Evolutionary conservation across 1,140 invertebrate genomes (phyloP), one percentile per base, ranked within the genome.

Genomic region (Reticulitermes speratus): DNA sequence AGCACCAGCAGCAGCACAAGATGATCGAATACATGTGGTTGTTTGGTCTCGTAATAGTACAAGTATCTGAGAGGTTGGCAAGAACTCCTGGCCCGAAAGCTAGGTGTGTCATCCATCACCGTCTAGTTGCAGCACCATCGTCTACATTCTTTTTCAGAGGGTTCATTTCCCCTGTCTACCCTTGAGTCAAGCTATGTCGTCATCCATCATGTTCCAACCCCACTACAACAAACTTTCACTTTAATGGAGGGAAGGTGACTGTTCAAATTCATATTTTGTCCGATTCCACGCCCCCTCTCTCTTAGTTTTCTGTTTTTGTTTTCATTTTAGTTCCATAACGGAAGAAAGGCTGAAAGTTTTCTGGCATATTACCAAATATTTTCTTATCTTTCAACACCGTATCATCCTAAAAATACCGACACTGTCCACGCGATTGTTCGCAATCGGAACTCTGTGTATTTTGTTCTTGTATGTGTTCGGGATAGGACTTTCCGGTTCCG

Each of bases 201-300:
- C 65, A 75, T 75, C 65, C 65, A 75, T 75, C 65, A 75, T 30
- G 65, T 25, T 75, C 9, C 65, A 75, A 75, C 65, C 65, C 65
- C 65, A n/a, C 65, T n/a, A 75, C 65, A 75, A 75, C 65, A 75
- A 75, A 75, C 65, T 75, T 75, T 75, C n/a, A 75, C 65, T 75
- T 75, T 75, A 75, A 75, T 75, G 65, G 65, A 23, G 25, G 65
- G 65, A n/a, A 75, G 65, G 65, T 75, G n/a, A 75, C 65, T 75
- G 65, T 75, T 75, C 65, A 75, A 75, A 75, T 75, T 75, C 65
- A n/a, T 75, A 75, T 75, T 75, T 30, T 75, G 65, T 75, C 65
- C 65, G 65, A 75, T 75, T 75, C 14, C n/a, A n/a, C 65, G 19
- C 23, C 59, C 65, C n/a, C 3, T 69, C 65, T 3, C 65, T 30